Percentiles rank a stretch among this genome's conserved stretches.
These are phyloP conservation scores for Meiosimyza decipiens DNA, from an alignment of 2,888 invertebrate genomes.

Conservation along the genomic window DNA sequence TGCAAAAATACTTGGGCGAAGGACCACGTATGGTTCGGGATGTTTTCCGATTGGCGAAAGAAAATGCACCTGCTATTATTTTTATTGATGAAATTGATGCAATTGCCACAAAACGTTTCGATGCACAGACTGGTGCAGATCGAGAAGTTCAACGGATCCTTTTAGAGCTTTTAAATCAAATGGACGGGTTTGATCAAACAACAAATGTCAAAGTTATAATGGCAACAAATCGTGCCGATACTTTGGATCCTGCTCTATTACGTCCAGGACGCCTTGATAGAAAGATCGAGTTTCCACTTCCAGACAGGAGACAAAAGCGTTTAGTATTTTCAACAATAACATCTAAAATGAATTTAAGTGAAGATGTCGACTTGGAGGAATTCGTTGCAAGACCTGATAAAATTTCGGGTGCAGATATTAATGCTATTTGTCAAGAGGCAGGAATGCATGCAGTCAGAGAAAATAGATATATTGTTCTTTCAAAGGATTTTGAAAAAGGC, in stretches of 20 bases:
- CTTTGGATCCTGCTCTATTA: conserved; percentile 87
- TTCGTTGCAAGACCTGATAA: conserved; percentile 98
- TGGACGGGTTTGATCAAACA: conserved; percentile 99
- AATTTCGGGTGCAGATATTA: conserved; percentile 99
- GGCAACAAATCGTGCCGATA: conserved; percentile 98
- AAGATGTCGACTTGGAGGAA: conserved; percentile 99
- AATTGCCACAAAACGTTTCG: conserved; percentile 98
- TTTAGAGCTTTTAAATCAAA: conserved; percentile 96
- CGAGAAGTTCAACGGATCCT: conserved; percentile 98
- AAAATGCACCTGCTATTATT: conserved; percentile 99
- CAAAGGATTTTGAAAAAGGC: conserved; percentile 99
- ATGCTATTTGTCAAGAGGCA: conserved; percentile 99
- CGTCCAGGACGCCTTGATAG: conserved; percentile 90
- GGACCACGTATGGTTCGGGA: conserved; percentile 99
- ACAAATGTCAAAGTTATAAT: conserved; percentile 99
- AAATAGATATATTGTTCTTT: conserved; percentile 96
- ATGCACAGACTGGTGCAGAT: conserved; percentile 98
- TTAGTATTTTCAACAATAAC: conserved; percentile 98
- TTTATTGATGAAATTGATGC: conserved; percentile 99
- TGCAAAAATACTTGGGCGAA: conserved; percentile 98
- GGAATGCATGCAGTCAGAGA: conserved; percentile 99
- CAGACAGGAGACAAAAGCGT: conserved; percentile 89
- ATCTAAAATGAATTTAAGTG: conserved; percentile 95
- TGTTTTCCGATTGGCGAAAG: conserved; percentile 98
- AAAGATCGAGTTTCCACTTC: conserved; percentile 98